A percentile compares a stretch with the other conserved stretches of the same genome.
phyloP scores from a whole-genome alignment of 30 jellyfish, hydroid and myxozoan species.

The Morbakka virulenta region DNA sequence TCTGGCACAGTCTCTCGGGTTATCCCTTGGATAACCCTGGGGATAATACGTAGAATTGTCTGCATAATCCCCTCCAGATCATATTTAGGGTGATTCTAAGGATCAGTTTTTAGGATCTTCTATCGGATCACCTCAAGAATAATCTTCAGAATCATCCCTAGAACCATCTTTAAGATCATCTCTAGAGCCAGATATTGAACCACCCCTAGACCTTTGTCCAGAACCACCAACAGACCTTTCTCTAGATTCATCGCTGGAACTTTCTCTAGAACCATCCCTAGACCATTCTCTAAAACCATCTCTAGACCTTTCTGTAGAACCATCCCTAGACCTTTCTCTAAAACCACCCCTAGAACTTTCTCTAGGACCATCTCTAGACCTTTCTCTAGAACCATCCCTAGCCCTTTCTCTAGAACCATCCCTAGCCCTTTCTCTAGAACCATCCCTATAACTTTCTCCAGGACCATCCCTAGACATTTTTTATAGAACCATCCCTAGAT shows the following conservation, averaged over 20 bases:
- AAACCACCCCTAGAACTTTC: background rate
- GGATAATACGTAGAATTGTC: no score
- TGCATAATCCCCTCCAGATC: no score
- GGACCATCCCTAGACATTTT: background rate
- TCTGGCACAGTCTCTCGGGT: no score
- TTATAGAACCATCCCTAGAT: background rate
- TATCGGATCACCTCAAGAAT: no score
- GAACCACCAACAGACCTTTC: background rate
- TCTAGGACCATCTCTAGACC: background rate
- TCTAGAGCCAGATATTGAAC: background rate
- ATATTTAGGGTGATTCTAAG: no score
- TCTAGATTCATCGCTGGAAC: background rate
- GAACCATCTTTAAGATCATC: background rate
- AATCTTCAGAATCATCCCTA: background rate
- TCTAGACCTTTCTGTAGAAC: background rate
- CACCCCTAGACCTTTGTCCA: background rate
- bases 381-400: background rate
- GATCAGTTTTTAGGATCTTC: no score
- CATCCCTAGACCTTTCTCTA: background rate
- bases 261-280: background rate
- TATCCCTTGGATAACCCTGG: no score
- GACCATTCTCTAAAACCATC: background rate
- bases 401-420: background rate
- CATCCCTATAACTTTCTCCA: background rate
- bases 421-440: background rate